phyloP scores from a whole-genome alignment of 2,888 invertebrate species.

The Diplolepis rosae region DNA sequence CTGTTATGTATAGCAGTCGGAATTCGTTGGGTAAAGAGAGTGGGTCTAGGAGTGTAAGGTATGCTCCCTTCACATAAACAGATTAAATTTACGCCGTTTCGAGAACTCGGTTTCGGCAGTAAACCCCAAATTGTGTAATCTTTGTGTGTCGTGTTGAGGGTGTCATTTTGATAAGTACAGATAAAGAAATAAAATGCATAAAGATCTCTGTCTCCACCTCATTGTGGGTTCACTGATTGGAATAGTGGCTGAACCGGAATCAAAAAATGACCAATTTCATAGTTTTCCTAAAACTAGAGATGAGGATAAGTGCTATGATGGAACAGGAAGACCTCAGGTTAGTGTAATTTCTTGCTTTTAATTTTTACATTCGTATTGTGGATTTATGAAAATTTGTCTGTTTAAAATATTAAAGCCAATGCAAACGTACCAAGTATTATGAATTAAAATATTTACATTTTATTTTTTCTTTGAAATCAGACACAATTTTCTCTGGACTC shows the following conservation, averaged over 20 bases:
- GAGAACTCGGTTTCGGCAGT: constrained; percentile 53
- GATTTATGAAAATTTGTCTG: too few relatives aligned
- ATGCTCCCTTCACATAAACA: constrained; percentile 43
- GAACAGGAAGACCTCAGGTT: constrained; percentile 66
- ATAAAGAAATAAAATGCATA: constrained; percentile 28
- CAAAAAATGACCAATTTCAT: constrained; percentile 60
- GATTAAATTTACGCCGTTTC: constrained; percentile 37
- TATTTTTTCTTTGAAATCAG: too few relatives aligned
- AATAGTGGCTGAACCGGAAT: constrained; percentile 64
- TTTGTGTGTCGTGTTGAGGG: too few relatives aligned
- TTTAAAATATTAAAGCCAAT: too few relatives aligned
- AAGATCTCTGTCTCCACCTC: constrained; percentile 3
- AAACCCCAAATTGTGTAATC: constrained; percentile 44
- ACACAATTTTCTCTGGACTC: too few relatives aligned
- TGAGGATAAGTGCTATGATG: constrained; percentile 70
- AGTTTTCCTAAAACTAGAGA: constrained; percentile 58
- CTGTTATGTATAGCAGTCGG: constrained; percentile 44
- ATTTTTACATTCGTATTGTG: too few relatives aligned
- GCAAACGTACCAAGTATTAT: too few relatives aligned
- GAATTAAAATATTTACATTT: too few relatives aligned
- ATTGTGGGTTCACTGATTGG: constrained; percentile 32
- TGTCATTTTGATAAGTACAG: too few relatives aligned
- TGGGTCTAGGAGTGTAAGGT: constrained; percentile 34
- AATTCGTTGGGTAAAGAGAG: constrained; percentile 46
- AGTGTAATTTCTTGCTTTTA: constrained; percentile 35